Evolutionary conservation across 2,888 invertebrate species (phyloP).

Genomic region (Apeira syringaria): DNA sequence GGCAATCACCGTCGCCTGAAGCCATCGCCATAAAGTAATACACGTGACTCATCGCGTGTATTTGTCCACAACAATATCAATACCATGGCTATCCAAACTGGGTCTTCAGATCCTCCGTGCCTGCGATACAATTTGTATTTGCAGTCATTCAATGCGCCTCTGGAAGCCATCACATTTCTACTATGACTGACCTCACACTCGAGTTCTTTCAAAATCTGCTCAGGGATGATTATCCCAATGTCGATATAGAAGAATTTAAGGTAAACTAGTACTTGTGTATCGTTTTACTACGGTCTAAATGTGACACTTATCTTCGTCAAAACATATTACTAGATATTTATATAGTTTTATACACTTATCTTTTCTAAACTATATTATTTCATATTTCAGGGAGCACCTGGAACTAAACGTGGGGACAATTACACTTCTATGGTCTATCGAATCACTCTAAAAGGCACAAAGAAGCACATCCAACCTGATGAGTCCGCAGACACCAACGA

Average conservation of each 20-base stretch:
- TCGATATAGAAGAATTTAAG: conserved; percentile 80
- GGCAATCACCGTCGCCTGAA: not conserved
- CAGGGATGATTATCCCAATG: conserved; percentile 80
- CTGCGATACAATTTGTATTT: conserved; percentile 12
- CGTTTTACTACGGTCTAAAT: too few relatives aligned
- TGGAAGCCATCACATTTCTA: conserved; percentile 13
- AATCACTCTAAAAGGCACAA: conserved; percentile 82
- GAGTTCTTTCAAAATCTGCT: conserved; percentile 81
- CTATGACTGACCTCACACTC: conserved; percentile 75
- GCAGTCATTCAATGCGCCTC: conserved; percentile 21
- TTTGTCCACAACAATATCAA: not conserved
- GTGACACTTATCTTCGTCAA: too few relatives aligned
- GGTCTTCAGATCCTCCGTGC: conserved; percentile 2
- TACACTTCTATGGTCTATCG: conserved; percentile 90
- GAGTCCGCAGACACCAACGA: conserved; percentile 54
- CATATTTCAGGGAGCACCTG: conserved; percentile 82
- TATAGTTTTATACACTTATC: not conserved
- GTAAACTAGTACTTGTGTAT: conserved; percentile 33
- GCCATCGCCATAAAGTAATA: not conserved
- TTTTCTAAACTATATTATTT: conserved; percentile 15
- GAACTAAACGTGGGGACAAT: conserved; percentile 89
- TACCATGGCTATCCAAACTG: conserved; percentile 11
- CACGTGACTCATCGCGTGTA: too few relatives aligned
- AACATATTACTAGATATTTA: too few relatives aligned
- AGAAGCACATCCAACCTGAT: conserved; percentile 48